Conservation (phyloP, 2,797 vertebrate species). For the Prunella strophiata region DNA sequence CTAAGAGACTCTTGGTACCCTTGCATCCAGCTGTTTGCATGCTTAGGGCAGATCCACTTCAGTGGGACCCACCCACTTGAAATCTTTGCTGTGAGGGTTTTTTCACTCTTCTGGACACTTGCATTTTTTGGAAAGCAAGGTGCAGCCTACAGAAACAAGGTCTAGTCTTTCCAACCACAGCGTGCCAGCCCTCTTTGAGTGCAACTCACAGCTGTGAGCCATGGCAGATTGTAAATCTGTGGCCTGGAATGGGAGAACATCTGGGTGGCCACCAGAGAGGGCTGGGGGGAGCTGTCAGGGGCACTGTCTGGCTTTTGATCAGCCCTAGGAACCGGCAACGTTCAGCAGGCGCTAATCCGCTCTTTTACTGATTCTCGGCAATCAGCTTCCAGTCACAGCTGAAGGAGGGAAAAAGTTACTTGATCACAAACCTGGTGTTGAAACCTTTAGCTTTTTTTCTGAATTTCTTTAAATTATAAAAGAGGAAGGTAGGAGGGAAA, state of each 20-base stretch:
- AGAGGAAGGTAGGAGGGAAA: background rate
- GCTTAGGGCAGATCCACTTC: background rate
- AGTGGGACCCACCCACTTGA: background rate
- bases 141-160: background rate
- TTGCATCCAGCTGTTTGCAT: background rate
- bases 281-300: background rate
- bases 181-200: background rate
- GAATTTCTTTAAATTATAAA: background rate
- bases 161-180: background rate
- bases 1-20: background rate
- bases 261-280: slow-evolving; percentile 2
- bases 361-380: background rate
- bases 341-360: background rate
- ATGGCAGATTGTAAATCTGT: slow-evolving; percentile 39
- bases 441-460: slow-evolving; percentile 9
- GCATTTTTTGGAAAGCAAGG: background rate
- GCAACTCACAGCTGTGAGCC: background rate
- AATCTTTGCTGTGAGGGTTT: background rate
- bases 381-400: background rate
- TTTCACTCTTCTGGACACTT: accelerated
- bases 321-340: background rate
- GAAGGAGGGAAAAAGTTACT: background rate
- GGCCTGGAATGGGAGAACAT: background rate
- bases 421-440: slow-evolving; percentile 13
- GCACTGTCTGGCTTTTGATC: background rate